phyloP scores from a whole-genome alignment of 2,113 vertebrate genomes.

The Rhinoptilus africanus region DNA sequence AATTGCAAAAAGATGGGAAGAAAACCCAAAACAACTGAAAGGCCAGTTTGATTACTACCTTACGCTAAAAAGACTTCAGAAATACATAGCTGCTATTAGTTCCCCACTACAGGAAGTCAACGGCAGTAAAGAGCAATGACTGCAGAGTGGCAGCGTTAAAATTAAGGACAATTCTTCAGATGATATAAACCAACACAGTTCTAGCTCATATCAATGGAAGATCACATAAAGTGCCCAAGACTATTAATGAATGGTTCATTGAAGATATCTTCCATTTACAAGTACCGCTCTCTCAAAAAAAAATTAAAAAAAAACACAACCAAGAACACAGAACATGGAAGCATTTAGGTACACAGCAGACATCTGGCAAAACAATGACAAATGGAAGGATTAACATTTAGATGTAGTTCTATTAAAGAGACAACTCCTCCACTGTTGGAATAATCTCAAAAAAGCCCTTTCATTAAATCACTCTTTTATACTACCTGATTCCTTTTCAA shows the following conservation, averaged over 20 bases:
- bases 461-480: slow-evolving; percentile 21
- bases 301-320: background rate
- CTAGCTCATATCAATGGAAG: background rate
- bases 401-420: background rate
- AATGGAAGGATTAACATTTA: slow-evolving; percentile 8
- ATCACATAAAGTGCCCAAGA: background rate
- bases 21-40: background rate
- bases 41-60: background rate
- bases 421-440: background rate
- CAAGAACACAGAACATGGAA: background rate
- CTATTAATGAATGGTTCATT: background rate
- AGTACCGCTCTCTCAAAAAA: background rate
- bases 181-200: background rate
- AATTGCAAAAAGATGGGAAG: background rate
- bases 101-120: background rate
- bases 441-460: background rate
- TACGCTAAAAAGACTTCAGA: background rate
- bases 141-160: background rate
- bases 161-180: background rate
- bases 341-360: background rate
- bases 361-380: background rate
- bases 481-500: background rate
- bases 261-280: background rate
- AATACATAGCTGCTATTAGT: background rate
- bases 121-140: background rate